These are phyloP conservation scores for Lateolabrax maculatus DNA, from an alignment of 2,797 vertebrate genomes.

Conservation along the genomic window DNA sequence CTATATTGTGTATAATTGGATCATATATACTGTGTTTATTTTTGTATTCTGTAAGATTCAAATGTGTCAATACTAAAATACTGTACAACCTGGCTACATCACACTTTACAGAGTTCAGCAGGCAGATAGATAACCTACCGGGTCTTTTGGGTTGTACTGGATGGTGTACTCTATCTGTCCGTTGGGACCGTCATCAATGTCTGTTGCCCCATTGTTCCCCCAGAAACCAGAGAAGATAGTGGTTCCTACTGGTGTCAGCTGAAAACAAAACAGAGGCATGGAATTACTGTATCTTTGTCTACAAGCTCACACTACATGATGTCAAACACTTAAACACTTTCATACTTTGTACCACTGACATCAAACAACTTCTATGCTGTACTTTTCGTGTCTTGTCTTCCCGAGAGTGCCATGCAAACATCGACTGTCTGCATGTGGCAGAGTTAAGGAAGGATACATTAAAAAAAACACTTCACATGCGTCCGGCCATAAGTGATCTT, in stretches of 20 bases:
- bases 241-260: constrained; percentile 97
- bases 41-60: too few species aligned
- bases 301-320: constrained; percentile 11
- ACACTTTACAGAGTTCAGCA: not conserved
- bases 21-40: too few species aligned
- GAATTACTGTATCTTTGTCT: not conserved
- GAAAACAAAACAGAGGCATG: constrained; percentile 54
- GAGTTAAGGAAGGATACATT: constrained; percentile 30
- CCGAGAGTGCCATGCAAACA: constrained; percentile 11
- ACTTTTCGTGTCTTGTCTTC: constrained; percentile 3
- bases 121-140: constrained; percentile 81
- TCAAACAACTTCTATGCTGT: constrained; percentile 14
- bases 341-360: constrained; percentile 5
- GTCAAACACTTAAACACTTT: constrained; percentile 34
- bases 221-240: constrained; percentile 96
- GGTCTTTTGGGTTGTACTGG: constrained; percentile 93
- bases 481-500: constrained; percentile 21
- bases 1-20: too few species aligned
- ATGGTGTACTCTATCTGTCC: constrained; percentile 98
- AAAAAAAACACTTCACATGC: constrained; percentile 36
- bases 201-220: constrained; percentile 93
- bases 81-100: not conserved
- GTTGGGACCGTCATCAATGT: constrained; percentile 98
- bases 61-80: not conserved
- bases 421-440: constrained; percentile 14